Evolutionary conservation across 1,140 invertebrate genomes (phyloP).

Genomic region (Meloidogyne hapla): DNA sequence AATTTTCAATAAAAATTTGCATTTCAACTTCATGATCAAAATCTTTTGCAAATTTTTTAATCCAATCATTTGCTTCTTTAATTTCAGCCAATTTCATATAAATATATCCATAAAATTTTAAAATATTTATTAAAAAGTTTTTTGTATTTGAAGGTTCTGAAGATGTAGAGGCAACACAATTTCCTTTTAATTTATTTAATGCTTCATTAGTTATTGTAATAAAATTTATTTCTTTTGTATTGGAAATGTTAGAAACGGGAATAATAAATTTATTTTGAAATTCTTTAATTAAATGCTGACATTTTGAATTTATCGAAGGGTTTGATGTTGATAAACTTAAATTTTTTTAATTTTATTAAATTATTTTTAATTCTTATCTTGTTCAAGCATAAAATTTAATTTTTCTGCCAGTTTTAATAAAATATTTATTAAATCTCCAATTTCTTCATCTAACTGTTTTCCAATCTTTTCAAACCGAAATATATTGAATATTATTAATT

Average conservation of each 20-base stretch:
- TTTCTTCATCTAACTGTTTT: background rate
- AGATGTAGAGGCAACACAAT: background rate
- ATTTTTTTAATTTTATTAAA: background rate
- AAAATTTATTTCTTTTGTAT: background rate
- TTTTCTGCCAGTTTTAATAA: background rate
- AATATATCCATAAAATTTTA: background rate
- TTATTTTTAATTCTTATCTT: background rate
- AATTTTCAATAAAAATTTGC: background rate
- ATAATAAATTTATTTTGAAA: background rate
- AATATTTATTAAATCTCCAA: background rate
- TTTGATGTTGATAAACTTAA: background rate
- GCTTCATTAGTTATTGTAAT: background rate
- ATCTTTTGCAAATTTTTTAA: background rate
- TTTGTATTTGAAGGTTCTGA: background rate
- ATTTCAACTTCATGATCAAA: background rate
- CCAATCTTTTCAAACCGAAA: background rate
- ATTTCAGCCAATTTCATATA: background rate
- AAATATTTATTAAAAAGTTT: background rate
- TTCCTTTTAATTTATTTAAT: background rate
- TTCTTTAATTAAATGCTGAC: background rate
- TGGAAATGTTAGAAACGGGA: background rate
- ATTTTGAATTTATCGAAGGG: background rate
- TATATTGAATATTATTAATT: background rate
- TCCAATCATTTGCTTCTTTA: background rate
- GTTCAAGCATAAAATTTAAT: background rate